Base-by-base conservation (phyloP, 2,797 vertebrate genomes). In the Chiroxiphia lanceolata region DNA sequence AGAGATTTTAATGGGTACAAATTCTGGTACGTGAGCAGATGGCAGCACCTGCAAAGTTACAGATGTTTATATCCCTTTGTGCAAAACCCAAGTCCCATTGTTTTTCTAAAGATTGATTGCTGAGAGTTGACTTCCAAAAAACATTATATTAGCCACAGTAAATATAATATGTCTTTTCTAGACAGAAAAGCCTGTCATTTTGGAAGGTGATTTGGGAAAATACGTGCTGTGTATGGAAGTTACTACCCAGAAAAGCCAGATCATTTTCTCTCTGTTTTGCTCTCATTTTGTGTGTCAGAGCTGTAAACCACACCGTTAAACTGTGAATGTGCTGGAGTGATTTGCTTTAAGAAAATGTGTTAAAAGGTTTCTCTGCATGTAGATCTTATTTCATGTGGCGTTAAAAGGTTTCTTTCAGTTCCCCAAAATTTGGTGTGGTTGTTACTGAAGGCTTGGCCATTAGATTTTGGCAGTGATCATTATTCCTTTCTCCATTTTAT, bases 401-500 rank as follows among this genome's bases (percentile, higher is more conserved):
- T 47, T 74, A 26, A 87, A 84, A 68, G 60, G n/a, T 45, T 89
- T 63, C 54, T 78, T 90, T 68, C 54, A 38, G 31, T 71, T 76
- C 54, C 33, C 42, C 64, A 63, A 19, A 72, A 76, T 67, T 68
- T 53, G 19, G 11, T 4, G 9, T 42, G 76, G n/a, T 64, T 72
- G 15, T 67, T 64, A 27, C 2, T 7, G 21, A 90, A 59, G 77
- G 2, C 31, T 83, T 56, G 47, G 81, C 71, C 84, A 82, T 7
- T 68, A 68, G 83, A 16, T 67, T 59, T 84, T 33, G 70, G 50
- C 63, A 34, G 74, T 74, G 59, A n/a, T 45, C 21, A 6, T 67
- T 64, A 22, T 38, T 74, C 77, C 70, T 89, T 27, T 59, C 80
- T 75, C 69, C 64, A 54, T 94, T 93, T 95, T 83, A 91, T 94